These are phyloP conservation scores for Zootermopsis nevadensis DNA, from an alignment of 2,888 invertebrate genomes.

Conservation along the genomic window DNA sequence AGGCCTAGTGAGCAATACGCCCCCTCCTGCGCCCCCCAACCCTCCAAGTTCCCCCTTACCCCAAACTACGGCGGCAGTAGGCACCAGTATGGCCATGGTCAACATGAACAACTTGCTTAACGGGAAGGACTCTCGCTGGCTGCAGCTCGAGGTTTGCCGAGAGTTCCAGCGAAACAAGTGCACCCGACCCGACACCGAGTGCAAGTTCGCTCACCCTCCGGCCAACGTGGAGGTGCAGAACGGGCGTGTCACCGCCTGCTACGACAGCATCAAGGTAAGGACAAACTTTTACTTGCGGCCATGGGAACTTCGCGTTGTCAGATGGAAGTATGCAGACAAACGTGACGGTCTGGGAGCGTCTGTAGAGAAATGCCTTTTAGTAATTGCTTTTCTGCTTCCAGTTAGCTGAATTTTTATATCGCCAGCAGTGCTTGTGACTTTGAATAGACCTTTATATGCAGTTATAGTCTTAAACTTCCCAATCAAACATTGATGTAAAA, in stretches of 20 bases:
- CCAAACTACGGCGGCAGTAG: conserved; percentile 44
- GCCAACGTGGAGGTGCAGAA: conserved; percentile 99
- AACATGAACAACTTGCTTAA: conserved; percentile 97
- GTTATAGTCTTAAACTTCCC: no score
- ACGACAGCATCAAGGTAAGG: conserved; percentile 99
- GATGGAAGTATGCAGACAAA: no score
- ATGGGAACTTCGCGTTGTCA: no score
- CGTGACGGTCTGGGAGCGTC: no score
- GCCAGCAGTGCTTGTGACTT: no score
- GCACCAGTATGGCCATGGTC: conserved; percentile 81
- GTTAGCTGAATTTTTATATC: no score
- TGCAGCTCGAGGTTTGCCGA: conserved; percentile 98
- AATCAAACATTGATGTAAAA: no score
- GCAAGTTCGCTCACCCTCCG: conserved; percentile 99
- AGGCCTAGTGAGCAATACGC: conserved; percentile 49
- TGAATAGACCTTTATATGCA: no score
- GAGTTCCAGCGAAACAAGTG: conserved; percentile 99
- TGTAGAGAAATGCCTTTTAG: no score
- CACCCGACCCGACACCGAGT: conserved; percentile 99
- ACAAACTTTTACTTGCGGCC: no score
- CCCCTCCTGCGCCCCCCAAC: conserved; percentile 52
- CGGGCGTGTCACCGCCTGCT: conserved; percentile 99
- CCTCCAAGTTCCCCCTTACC: conserved; percentile 55
- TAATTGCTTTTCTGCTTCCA: no score
- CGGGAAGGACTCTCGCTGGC: conserved; percentile 99